phyloP scores from a whole-genome alignment of 2,113 vertebrate species.

The Ascaphus truei region DNA sequence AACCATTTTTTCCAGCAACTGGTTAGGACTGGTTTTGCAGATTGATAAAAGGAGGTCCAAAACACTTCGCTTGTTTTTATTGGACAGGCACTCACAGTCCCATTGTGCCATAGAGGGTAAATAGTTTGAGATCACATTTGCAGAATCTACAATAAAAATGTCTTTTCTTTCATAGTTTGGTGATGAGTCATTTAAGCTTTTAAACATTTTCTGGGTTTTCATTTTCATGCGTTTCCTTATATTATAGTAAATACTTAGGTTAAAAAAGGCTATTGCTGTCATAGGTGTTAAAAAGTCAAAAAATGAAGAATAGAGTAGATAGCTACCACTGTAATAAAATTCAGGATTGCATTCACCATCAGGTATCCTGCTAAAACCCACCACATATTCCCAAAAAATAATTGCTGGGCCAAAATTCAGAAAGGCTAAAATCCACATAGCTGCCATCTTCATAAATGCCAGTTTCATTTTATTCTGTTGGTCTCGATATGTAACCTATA shows the following conservation, averaged over 20 bases:
- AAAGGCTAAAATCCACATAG: constrained; percentile 18
- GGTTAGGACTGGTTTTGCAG: background rate
- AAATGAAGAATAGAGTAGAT: constrained; percentile 19
- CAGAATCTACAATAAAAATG: background rate
- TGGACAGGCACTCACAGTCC: background rate
- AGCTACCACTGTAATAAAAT: constrained; percentile 3
- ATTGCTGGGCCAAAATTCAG: constrained; percentile 27
- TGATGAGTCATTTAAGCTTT: background rate
- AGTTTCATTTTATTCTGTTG: constrained; percentile 11
- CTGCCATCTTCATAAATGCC: constrained; percentile 19
- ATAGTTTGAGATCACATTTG: background rate
- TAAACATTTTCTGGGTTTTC: background rate
- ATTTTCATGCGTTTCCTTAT: constrained; percentile 6
- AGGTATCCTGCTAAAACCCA: constrained; percentile 13
- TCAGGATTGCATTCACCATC: constrained; percentile 20
- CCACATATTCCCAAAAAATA: constrained; percentile 17
- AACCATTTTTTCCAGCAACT: background rate
- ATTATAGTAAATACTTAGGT: constrained; percentile 23
- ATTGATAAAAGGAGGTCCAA: background rate
- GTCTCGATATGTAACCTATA: constrained; percentile 17
- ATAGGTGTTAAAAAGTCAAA: constrained; percentile 29
- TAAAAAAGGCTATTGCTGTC: constrained; percentile 28
- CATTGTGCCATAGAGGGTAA: background rate
- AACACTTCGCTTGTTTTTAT: background rate
- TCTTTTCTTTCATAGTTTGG: background rate